These are phyloP conservation scores for Himalopsyche kuldschensis DNA, from an alignment of 2,888 invertebrate species.

Conservation along the genomic window DNA sequence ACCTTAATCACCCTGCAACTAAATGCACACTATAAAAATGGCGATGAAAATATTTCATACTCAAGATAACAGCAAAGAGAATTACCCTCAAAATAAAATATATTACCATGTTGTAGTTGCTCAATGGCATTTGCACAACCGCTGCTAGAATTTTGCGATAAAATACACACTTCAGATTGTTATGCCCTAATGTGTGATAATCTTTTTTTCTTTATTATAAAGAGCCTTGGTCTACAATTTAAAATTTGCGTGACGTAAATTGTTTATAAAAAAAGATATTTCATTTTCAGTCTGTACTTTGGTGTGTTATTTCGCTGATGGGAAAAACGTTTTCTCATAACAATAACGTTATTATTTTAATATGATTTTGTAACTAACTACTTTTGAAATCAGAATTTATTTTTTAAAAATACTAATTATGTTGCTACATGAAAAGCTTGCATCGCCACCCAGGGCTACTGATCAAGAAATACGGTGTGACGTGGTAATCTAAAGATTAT, in stretches of 20 bases:
- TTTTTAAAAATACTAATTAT: too few species aligned
- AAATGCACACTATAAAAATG: conserved; percentile 1
- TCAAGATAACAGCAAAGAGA: not conserved
- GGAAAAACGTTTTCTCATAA: not conserved
- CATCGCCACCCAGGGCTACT: too few species aligned
- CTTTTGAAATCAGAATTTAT: too few species aligned
- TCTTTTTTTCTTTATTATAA: not conserved
- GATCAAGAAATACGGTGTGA: too few species aligned
- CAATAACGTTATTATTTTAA: too few species aligned
- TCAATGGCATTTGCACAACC: not conserved
- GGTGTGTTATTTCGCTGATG: not conserved
- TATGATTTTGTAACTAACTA: too few species aligned
- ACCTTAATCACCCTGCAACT: conserved; percentile 19
- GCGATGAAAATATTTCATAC: not conserved
- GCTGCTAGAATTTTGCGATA: not conserved
- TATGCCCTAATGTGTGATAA: not conserved
- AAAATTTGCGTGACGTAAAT: not conserved
- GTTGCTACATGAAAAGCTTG: too few species aligned
- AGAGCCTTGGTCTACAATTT: not conserved
- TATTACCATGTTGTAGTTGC: not conserved
- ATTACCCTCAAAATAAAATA: not conserved
- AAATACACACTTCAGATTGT: not conserved
- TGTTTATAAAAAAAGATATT: not conserved
- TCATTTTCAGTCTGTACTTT: not conserved
- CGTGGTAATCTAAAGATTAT: too few species aligned